These are phyloP conservation scores for Embiotoca jacksoni DNA, from an alignment of 2,113 vertebrate species.

Conservation along the genomic window DNA sequence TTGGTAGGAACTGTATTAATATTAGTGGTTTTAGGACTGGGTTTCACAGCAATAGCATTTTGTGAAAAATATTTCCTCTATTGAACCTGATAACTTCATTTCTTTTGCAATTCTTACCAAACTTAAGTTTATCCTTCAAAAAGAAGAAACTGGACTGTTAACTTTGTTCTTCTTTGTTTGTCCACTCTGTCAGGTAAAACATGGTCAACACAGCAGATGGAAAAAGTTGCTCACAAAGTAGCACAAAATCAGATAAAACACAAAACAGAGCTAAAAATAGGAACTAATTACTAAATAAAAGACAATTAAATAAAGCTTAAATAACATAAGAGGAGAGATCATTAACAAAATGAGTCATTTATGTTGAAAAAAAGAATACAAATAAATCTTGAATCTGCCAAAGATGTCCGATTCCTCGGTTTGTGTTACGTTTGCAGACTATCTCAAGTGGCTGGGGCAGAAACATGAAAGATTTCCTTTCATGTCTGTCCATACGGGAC, in stretches of 20 bases:
- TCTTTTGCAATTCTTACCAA: no score
- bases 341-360: slow-evolving; percentile 20
- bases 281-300: slow-evolving; percentile 6
- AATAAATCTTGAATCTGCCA: slow-evolving; percentile 27
- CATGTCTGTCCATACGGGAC: slow-evolving; percentile 35
- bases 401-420: slow-evolving; percentile 30
- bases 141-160: no score
- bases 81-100: no score
- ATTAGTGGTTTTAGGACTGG: no score
- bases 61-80: no score
- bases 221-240: neutral
- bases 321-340: slow-evolving; percentile 1
- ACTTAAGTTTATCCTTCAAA: no score
- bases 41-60: no score
- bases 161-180: no score
- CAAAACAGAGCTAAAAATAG: slow-evolving; percentile 18
- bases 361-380: neutral
- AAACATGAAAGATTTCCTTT: slow-evolving; percentile 54
- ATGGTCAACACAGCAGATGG: neutral
- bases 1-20: no score
- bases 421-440: slow-evolving; percentile 24
- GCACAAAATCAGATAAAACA: neutral
- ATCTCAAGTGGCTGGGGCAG: slow-evolving; percentile 44
- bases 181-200: neutral
- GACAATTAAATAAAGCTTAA: slow-evolving; percentile 8